A percentile compares a stretch with the other conserved stretches of the same genome.
phyloP scores from a whole-genome alignment of 2,797 vertebrate species.

The Hoplostethus mediterraneus region DNA sequence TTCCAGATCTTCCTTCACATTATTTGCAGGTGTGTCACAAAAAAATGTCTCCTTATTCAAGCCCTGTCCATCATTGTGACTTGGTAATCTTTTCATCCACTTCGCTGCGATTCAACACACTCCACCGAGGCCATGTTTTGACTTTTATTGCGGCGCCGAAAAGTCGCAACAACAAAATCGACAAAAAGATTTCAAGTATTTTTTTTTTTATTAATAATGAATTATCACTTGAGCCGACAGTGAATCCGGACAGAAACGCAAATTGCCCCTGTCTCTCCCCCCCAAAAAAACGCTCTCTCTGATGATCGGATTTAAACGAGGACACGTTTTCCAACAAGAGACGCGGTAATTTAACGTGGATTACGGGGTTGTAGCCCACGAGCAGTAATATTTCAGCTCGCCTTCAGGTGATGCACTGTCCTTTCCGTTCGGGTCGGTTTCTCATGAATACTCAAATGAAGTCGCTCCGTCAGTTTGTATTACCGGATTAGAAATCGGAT shows the following conservation, averaged over 20 bases:
- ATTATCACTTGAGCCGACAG: conserved; percentile 9
- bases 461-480: conserved; percentile 28
- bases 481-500: conserved; percentile 31
- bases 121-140: not conserved
- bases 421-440: not conserved
- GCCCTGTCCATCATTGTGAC: not conserved
- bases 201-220: not conserved
- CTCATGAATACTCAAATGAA: conserved; percentile 18
- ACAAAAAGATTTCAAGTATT: not conserved
- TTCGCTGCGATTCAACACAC: not conserved
- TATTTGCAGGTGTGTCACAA: conserved; percentile 11
- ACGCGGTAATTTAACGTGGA: not conserved
- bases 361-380: not conserved
- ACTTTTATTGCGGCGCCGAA: not conserved
- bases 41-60: conserved; percentile 24
- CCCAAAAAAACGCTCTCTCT: not conserved
- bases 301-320: not conserved
- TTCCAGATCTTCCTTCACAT: conserved; percentile 64
- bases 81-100: not conserved
- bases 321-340: not conserved
- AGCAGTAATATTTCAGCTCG: conserved; percentile 3
- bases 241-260: not conserved
- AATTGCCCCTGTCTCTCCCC: not conserved
- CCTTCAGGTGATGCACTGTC: conserved; percentile 37
- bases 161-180: conserved; percentile 13